phyloP scores from a whole-genome alignment of 2,797 vertebrate genomes.

The Sebastes kiyomatsui region DNA sequence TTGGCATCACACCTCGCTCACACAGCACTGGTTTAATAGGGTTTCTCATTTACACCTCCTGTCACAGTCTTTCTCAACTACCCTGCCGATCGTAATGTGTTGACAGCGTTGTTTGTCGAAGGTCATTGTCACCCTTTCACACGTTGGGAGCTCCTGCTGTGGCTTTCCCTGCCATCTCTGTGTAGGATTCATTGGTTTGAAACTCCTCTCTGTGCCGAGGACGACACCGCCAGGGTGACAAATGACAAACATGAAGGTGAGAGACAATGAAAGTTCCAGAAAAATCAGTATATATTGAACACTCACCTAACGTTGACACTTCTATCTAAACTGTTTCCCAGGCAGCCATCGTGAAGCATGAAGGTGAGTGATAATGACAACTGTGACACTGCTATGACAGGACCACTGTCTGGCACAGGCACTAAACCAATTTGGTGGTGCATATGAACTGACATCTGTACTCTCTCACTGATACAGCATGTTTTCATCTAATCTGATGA shows the following conservation, averaged over 20 bases:
- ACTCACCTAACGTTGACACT: slow-evolving; percentile 25
- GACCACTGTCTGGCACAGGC: slow-evolving; percentile 14
- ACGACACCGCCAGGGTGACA: slow-evolving; percentile 9
- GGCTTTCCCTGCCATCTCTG: slow-evolving; percentile 31
- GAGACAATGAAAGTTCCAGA: slow-evolving; percentile 44
- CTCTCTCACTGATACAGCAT: not conserved
- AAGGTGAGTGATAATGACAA: slow-evolving; percentile 58
- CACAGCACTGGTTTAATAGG: slow-evolving; percentile 21
- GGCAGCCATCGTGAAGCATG: slow-evolving; percentile 29
- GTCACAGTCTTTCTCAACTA: slow-evolving; percentile 44
- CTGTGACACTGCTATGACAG: slow-evolving; percentile 26
- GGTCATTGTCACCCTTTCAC: slow-evolving; percentile 60
- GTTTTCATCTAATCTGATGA: not conserved
- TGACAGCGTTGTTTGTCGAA: slow-evolving; percentile 44
- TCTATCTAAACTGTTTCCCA: slow-evolving; percentile 43
- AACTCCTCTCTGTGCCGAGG: not conserved
- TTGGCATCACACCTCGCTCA: slow-evolving; percentile 13
- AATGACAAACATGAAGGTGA: slow-evolving; percentile 54
- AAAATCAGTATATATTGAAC: slow-evolving; percentile 31
- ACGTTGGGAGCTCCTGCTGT: slow-evolving; percentile 20
- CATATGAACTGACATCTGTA: slow-evolving; percentile 31
- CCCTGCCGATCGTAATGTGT: slow-evolving; percentile 43
- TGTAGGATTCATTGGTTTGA: slow-evolving; percentile 5
- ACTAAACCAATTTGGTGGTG: slow-evolving; percentile 17
- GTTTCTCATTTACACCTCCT: slow-evolving; percentile 64